phyloP scores from a whole-genome alignment of 37 sponge, comb jelly and placozoan species.

The Crambe crambe region DNA sequence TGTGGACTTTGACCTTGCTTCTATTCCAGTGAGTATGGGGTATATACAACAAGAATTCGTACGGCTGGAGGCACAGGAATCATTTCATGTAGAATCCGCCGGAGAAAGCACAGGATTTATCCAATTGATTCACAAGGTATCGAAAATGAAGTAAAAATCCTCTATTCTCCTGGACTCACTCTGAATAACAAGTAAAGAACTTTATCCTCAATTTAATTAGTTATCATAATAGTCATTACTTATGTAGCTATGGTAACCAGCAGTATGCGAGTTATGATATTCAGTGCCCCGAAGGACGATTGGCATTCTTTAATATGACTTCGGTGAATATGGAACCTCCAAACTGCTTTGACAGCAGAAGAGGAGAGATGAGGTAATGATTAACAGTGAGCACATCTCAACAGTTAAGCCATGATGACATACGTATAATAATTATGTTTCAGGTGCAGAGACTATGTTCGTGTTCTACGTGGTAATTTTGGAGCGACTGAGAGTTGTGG shows the following conservation, averaged over 20 bases:
- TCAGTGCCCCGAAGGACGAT: background rate
- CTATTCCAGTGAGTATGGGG: background rate
- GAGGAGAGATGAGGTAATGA: background rate
- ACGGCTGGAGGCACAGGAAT: background rate
- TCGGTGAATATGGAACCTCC: background rate
- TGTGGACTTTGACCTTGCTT: too few species aligned
- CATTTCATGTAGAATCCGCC: background rate
- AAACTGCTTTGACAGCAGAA: background rate
- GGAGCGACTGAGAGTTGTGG: constrained; percentile 5
- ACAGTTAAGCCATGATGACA: background rate
- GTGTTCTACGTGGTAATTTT: background rate
- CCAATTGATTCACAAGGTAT: background rate
- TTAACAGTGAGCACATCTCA: background rate
- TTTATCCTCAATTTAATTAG: too few species aligned
- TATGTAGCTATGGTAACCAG: background rate
- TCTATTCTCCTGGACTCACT: background rate
- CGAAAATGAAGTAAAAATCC: background rate
- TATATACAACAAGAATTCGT: background rate
- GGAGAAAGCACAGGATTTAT: background rate
- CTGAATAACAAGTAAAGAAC: too few species aligned
- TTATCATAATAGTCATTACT: background rate
- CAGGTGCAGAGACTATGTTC: background rate
- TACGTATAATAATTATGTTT: background rate
- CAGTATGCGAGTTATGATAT: too few species aligned
- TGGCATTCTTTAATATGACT: background rate